Percentiles rank a stretch among this genome's conserved stretches.
Conservation (phyloP, 2,113 vertebrate genomes). For the Circaetus cinerascens region DNA sequence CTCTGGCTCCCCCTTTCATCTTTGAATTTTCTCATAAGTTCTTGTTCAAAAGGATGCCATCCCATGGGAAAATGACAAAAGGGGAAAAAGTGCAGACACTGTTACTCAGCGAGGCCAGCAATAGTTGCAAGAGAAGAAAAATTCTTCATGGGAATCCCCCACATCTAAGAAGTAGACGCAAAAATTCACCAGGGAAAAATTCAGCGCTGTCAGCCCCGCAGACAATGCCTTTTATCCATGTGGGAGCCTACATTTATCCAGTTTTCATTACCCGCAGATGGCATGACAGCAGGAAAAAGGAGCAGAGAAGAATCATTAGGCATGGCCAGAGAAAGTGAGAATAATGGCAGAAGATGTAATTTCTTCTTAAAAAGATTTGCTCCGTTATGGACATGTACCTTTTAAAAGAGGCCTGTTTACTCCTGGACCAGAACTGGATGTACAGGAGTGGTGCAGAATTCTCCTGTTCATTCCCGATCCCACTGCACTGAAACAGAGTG, state of each 20-base stretch:
- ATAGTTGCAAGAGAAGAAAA: constrained; percentile 58
- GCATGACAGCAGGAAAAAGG: background rate
- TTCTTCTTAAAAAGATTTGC: background rate
- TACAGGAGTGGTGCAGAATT: background rate
- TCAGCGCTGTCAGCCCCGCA: background rate
- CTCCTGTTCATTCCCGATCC: background rate
- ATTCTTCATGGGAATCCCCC: constrained; percentile 64
- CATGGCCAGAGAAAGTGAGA: background rate
- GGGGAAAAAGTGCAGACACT: background rate
- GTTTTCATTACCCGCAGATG: background rate
- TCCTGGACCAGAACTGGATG: background rate
- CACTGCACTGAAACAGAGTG: background rate
- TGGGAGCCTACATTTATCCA: background rate
- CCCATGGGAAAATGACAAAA: constrained; percentile 40
- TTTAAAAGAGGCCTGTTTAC: background rate
- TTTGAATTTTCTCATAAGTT: constrained; percentile 29
- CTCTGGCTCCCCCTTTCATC: constrained; percentile 9
- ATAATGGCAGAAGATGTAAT: background rate
- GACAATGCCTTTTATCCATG: constrained; percentile 1
- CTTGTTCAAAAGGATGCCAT: constrained; percentile 22
- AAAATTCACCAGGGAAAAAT: constrained; percentile 50
- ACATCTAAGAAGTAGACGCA: constrained; percentile 10
- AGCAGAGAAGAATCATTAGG: background rate
- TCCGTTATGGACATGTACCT: background rate
- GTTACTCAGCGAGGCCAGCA: constrained; percentile 46